phyloP scores from a whole-genome alignment of 2,888 invertebrate species.

The Pyrrhia umbra region DNA sequence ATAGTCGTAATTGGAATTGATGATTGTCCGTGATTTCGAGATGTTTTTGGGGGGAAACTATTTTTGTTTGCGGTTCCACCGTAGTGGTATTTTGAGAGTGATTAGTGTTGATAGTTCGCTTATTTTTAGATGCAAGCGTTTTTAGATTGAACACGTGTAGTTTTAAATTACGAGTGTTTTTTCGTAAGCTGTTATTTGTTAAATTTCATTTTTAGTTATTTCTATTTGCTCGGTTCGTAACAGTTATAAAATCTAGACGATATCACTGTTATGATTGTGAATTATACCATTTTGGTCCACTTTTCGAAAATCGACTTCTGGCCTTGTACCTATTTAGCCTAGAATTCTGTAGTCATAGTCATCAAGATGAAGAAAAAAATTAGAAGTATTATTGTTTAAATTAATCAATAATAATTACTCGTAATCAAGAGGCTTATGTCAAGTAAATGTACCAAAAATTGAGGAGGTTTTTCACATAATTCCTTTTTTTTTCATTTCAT shows the following conservation, averaged over 20 bases:
- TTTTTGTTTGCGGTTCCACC: conserved; percentile 63
- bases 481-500: too few relatives aligned
- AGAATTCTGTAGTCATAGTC: too few relatives aligned
- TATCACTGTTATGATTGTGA: not conserved
- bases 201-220: conserved; percentile 42
- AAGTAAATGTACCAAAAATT: too few relatives aligned
- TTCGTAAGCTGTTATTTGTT: conserved; percentile 58
- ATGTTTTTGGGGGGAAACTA: conserved; percentile 67
- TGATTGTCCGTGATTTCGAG: conserved; percentile 76
- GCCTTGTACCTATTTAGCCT: too few relatives aligned
- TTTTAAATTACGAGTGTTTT: conserved; percentile 62
- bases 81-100: conserved; percentile 60
- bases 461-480: too few relatives aligned
- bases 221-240: conserved; percentile 18
- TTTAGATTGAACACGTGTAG: conserved; percentile 66
- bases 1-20: conserved; percentile 88
- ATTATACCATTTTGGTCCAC: too few relatives aligned
- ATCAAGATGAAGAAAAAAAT: too few relatives aligned
- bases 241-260: not conserved
- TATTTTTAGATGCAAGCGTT: conserved; percentile 63
- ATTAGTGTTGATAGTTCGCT: conserved; percentile 58
- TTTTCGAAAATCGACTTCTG: too few relatives aligned
- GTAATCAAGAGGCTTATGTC: too few relatives aligned
- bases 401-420: too few relatives aligned
- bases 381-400: too few relatives aligned